These are phyloP conservation scores for Phoxinus phoxinus DNA, from an alignment of 2,113 vertebrate genomes.

Conservation along the genomic window DNA sequence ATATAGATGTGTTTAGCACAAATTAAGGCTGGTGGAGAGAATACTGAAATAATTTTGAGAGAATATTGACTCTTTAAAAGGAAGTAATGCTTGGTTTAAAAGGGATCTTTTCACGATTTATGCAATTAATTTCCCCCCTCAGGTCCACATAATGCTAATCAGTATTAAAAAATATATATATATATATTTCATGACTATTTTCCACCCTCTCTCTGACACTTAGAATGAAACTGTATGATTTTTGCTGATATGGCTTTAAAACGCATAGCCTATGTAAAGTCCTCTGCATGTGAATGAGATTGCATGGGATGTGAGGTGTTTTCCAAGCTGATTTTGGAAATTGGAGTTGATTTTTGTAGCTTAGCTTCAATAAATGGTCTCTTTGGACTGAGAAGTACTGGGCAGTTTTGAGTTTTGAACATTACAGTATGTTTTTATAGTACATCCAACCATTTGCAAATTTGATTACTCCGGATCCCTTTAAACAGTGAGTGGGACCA, in stretches of 20 bases:
- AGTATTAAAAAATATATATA: no score
- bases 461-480: no score
- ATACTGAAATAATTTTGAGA: no score
- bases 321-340: neutral
- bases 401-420: neutral
- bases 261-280: neutral
- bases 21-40: neutral
- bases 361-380: neutral
- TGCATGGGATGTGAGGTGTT: neutral
- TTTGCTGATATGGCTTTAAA: neutral
- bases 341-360: neutral
- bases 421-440: neutral
- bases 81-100: neutral
- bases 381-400: neutral
- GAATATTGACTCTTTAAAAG: neutral
- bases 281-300: neutral
- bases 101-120: neutral
- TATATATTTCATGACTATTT: no score
- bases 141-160: neutral
- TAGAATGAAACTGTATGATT: neutral
- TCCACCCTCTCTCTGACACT: neutral
- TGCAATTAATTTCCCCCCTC: neutral
- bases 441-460: neutral
- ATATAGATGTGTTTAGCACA: neutral
- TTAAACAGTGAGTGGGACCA: neutral